Percentiles rank a stretch among this genome's conserved stretches.
These are phyloP conservation scores for Dicyrtoma fusca DNA, from an alignment of 2,888 invertebrate genomes.

Conservation along the genomic window DNA sequence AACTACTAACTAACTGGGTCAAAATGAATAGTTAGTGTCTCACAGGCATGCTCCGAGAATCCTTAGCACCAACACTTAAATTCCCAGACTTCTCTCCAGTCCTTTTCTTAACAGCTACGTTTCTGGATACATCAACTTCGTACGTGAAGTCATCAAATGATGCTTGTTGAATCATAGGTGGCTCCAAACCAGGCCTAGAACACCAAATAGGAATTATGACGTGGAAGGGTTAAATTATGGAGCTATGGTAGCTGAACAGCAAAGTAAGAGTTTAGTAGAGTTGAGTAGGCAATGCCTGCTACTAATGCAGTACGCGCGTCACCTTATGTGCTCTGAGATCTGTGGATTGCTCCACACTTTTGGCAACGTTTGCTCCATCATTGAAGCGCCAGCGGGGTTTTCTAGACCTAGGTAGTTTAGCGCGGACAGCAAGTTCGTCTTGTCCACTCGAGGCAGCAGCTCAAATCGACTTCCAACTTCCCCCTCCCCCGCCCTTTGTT, in stretches of 20 bases:
- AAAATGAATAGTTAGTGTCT: conserved; percentile 31
- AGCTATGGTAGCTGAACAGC: too few relatives aligned
- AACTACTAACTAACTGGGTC: not conserved
- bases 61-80: conserved; percentile 48
- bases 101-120: conserved; percentile 69
- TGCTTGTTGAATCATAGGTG: conserved; percentile 60
- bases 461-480: conserved; percentile 44
- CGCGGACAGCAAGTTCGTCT: conserved; percentile 53
- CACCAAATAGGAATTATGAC: not conserved
- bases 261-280: too few relatives aligned
- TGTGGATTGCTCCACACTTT: conserved; percentile 77
- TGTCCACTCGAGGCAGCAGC: conserved; percentile 28
- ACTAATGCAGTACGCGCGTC: conserved; percentile 5
- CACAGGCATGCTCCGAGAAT: conserved; percentile 57
- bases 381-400: conserved; percentile 40
- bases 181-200: not conserved
- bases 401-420: conserved; percentile 56
- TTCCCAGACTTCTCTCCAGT: conserved; percentile 56
- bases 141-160: conserved; percentile 81
- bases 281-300: too few relatives aligned
- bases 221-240: too few relatives aligned
- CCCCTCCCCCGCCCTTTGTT: conserved; percentile 3
- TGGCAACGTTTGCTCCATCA: conserved; percentile 62
- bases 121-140: conserved; percentile 80
- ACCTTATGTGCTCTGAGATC: conserved; percentile 61